Conservation (phyloP, 2,113 vertebrate genomes). For the Crotalus horridus region DNA sequence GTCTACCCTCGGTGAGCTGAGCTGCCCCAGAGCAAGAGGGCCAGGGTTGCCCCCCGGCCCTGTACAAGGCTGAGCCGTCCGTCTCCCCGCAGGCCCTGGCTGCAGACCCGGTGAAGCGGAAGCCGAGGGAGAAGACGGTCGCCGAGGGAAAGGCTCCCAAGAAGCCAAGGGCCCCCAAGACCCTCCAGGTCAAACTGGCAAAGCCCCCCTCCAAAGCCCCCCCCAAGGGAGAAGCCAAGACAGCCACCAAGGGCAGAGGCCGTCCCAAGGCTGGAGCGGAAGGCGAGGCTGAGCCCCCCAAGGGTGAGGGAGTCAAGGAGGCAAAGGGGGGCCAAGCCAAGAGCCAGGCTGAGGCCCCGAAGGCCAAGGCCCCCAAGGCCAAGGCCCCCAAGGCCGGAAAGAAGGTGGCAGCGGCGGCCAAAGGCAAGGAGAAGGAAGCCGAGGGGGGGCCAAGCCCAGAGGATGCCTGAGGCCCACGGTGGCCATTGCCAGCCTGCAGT, state of each 20-base stretch:
- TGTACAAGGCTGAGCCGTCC: background rate
- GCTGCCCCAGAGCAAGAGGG: background rate
- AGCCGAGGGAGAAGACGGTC: background rate
- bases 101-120: fast-evolving
- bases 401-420: background rate
- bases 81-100: fast-evolving
- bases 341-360: background rate
- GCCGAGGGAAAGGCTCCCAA: background rate
- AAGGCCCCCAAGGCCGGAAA: background rate
- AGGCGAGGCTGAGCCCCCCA: background rate
- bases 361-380: no score
- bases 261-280: background rate
- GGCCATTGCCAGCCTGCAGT: background rate
- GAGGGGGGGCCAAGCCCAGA: background rate
- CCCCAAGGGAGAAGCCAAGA: background rate
- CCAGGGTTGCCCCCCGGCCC: background rate
- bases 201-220: background rate
- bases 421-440: background rate
- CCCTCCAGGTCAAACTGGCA: background rate
- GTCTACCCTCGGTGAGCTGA: background rate
- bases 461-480: fast-evolving
- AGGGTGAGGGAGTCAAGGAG: background rate
- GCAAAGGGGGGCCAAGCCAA: background rate
- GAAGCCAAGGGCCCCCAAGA: fast-evolving
- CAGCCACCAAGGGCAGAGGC: background rate